Conservation (phyloP, 1,140 invertebrate genomes). For the Phocides pigmalion region DNA sequence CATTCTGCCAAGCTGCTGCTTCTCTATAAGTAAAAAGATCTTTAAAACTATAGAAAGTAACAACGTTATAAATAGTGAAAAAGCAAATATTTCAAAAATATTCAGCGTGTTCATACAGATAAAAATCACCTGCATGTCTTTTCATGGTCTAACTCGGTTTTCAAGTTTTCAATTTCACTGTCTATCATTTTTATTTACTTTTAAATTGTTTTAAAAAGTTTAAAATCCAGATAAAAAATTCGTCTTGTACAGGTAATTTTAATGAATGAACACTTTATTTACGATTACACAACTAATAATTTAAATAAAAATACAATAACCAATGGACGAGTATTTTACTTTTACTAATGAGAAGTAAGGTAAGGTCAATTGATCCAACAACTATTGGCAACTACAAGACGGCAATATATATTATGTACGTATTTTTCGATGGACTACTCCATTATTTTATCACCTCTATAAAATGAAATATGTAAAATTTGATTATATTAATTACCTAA, state of each 20-base stretch:
- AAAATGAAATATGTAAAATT: too few species aligned
- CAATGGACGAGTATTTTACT: neutral
- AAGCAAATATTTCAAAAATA: conserved; percentile 7
- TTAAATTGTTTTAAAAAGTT: neutral
- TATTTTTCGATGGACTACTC: conserved; percentile 6
- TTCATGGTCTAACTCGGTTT: conserved; percentile 80
- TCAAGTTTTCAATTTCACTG: conserved; percentile 76
- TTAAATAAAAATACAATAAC: neutral
- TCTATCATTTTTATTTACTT: conserved; percentile 61
- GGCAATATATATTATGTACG: too few species aligned
- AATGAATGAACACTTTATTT: neutral
- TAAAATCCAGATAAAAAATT: too few species aligned
- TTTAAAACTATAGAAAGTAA: neutral
- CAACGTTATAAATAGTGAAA: too few species aligned
- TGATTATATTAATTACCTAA: too few species aligned
- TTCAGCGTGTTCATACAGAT: neutral
- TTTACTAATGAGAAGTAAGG: neutral
- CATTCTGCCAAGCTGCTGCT: conserved; percentile 74
- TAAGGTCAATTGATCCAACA: conserved; percentile 35
- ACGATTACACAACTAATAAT: neutral
- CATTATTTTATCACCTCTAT: too few species aligned
- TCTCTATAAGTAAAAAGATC: conserved; percentile 54
- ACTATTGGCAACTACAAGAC: conserved; percentile 33
- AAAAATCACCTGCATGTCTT: conserved; percentile 71
- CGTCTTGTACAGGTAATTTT: too few species aligned